Conservation (phyloP, 1,140 invertebrate genomes). For the Schlechtendalia chinensis region DNA sequence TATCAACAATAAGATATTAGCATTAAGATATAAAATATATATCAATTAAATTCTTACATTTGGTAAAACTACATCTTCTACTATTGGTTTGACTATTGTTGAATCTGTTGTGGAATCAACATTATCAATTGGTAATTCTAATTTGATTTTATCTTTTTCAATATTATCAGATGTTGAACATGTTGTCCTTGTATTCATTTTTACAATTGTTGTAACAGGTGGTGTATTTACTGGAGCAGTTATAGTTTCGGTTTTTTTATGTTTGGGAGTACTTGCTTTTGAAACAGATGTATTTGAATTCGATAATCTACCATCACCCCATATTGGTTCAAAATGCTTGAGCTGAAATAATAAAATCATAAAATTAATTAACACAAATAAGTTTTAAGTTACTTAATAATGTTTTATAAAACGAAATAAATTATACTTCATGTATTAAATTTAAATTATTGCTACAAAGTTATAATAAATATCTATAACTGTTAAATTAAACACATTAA, state of each 20-base stretch:
- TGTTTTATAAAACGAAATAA: no score
- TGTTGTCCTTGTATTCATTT: background rate
- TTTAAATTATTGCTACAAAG: no score
- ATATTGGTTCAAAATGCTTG: conserved; percentile 93
- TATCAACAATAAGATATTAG: no score
- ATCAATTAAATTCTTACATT: conserved; percentile 2
- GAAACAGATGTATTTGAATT: conserved; percentile 8
- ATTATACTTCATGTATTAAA: no score
- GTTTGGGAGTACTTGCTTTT: conserved; percentile 50
- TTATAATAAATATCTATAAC: no score
- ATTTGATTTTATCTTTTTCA: background rate
- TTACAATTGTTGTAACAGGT: background rate
- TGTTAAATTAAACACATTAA: no score
- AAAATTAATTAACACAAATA: background rate
- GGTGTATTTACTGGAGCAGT: conserved; percentile 1
- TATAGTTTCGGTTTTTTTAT: conserved; percentile 6
- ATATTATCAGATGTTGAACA: background rate
- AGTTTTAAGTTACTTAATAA: no score
- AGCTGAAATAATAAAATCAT: conserved; percentile 58
- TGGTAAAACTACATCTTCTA: conserved; percentile 11
- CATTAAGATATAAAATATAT: background rate
- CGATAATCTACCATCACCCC: conserved; percentile 69
- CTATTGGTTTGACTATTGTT: background rate
- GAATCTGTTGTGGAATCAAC: conserved; percentile 20
- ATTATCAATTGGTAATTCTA: background rate